Conservation (phyloP, 53 echinoderm and acorn worm genomes). For the Zoroaster sp. region DNA sequence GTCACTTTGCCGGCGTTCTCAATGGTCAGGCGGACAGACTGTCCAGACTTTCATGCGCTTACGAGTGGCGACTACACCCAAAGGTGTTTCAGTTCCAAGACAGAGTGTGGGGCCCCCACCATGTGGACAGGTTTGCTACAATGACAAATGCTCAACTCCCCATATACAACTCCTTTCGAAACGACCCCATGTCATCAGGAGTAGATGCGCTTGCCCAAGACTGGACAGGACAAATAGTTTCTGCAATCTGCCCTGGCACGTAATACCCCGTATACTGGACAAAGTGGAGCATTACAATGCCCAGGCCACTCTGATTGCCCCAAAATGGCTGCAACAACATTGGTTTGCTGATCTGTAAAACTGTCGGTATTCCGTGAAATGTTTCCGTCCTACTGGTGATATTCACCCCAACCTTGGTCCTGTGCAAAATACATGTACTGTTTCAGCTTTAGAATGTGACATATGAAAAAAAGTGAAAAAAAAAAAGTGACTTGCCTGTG, state of each 20-base stretch:
- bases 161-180: background rate
- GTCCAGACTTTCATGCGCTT: constrained; percentile 1
- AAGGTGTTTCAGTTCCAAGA: no score
- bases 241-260: background rate
- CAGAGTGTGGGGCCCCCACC: background rate
- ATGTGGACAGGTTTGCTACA: constrained; percentile 12
- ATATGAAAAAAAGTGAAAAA: background rate
- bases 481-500: constrained; percentile 7
- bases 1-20: background rate
- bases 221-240: constrained; percentile 23
- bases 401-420: no score
- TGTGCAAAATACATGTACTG: no score
- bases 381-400: no score
- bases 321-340: background rate
- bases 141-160: constrained; percentile 4
- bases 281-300: no score
- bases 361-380: no score
- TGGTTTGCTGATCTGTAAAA: no score
- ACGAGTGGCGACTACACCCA: no score
- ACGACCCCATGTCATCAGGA: no score
- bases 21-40: constrained; percentile 25
- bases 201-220: no score
- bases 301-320: no score
- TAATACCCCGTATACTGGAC: constrained; percentile 12
- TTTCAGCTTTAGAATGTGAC: no score